Conservation (phyloP, 2,797 vertebrate species). For the Setipinna tenuifilis region DNA sequence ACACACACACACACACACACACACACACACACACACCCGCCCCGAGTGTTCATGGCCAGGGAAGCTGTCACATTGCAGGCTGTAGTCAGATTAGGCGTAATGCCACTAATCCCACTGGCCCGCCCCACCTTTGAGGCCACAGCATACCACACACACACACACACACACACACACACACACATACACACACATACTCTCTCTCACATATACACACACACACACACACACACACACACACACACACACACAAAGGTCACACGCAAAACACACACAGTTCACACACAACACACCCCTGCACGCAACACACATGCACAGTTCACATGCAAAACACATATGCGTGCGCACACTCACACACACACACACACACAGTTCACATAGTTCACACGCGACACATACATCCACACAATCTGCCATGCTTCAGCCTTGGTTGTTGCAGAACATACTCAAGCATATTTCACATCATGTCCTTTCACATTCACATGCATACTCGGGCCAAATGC, state of each 20-base stretch:
- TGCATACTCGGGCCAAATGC: no score
- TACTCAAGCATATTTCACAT: no score
- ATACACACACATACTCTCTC: not conserved
- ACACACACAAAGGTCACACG: no score
- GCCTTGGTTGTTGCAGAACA: no score
- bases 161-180: conserved; percentile 16
- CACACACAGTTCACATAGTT: not conserved
- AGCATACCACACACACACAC: not conserved
- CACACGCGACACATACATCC: not conserved
- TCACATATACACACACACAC: not conserved
- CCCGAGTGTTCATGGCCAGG: conserved; percentile 54
- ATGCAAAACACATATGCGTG: no score
- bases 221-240: conserved; percentile 21
- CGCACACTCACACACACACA: not conserved
- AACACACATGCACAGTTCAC: not conserved
- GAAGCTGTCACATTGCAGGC: conserved; percentile 64
- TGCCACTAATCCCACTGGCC: conserved; percentile 55
- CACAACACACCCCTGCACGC: no score
- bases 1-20: no score
- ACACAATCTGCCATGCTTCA: no score
- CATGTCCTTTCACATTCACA: no score
- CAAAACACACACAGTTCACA: no score
- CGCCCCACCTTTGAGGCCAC: conserved; percentile 14
- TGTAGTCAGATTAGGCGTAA: conserved; percentile 71
- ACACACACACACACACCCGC: no score